These are phyloP conservation scores for Rugalucina vietnamica DNA, from an alignment of 2,888 invertebrate genomes.

Conservation along the genomic window DNA sequence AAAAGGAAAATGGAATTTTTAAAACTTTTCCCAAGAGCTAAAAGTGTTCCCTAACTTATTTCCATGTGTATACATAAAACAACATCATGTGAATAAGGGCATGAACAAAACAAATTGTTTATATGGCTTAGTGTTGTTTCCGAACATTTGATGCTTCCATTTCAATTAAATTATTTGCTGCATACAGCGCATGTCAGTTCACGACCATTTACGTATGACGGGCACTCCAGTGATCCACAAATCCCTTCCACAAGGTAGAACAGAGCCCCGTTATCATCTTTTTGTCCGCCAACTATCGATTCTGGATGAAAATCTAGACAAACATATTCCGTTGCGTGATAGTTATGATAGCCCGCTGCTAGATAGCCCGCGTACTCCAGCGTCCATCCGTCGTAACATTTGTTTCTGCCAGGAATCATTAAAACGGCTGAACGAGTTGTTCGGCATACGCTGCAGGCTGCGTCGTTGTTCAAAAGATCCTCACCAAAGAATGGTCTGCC, in stretches of 20 bases:
- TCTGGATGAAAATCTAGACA: constrained; percentile 23
- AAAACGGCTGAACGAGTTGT: too few relatives aligned
- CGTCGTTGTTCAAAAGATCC: too few relatives aligned
- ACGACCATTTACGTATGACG: constrained; percentile 32
- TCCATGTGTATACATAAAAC: too few relatives aligned
- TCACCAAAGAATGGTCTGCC: too few relatives aligned
- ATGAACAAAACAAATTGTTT: too few relatives aligned
- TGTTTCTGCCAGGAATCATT: constrained; percentile 34
- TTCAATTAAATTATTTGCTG: constrained; percentile 41
- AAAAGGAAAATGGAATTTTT: too few relatives aligned
- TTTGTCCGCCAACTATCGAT: constrained; percentile 1
- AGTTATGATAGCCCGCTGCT: not conserved
- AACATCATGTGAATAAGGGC: too few relatives aligned
- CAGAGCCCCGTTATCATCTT: constrained; percentile 24
- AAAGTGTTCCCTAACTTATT: too few relatives aligned
- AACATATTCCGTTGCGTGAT: constrained; percentile 18
- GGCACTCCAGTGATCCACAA: constrained; percentile 38
- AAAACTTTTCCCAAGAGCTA: too few relatives aligned
- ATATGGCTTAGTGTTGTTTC: too few relatives aligned
- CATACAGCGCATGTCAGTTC: constrained; percentile 48
- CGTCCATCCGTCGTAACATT: constrained; percentile 34
- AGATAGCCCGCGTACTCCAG: constrained; percentile 41
- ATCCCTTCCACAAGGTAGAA: constrained; percentile 13
- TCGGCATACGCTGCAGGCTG: too few relatives aligned
- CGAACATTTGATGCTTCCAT: too few relatives aligned